Evolutionary conservation across 2,113 vertebrate species (phyloP).

Genomic region (Redunca redunca): DNA sequence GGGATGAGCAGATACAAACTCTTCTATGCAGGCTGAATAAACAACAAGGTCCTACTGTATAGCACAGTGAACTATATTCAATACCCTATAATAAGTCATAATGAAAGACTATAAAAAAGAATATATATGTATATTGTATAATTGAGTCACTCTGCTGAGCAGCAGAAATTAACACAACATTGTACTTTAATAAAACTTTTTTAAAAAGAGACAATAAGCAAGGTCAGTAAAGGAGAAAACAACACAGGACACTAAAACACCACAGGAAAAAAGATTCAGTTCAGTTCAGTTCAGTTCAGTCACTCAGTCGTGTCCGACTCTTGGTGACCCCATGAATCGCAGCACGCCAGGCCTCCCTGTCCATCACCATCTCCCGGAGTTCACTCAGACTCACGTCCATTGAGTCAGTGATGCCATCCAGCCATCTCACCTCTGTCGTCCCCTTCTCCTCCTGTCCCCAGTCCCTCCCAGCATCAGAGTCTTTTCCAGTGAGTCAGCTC

Average conservation of each 20-base stretch:
- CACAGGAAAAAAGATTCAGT: not conserved
- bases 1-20: not conserved
- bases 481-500: no score
- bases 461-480: no score
- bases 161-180: not conserved
- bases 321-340: accelerated
- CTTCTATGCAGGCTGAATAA: not conserved
- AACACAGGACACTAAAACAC: not conserved
- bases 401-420: no score
- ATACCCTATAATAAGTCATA: not conserved
- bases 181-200: not conserved
- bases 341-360: no score
- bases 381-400: no score
- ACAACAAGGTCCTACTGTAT: not conserved
- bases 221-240: not conserved
- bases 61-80: not conserved
- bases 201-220: not conserved
- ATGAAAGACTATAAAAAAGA: not conserved
- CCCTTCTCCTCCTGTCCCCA: no score
- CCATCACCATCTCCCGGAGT: no score
- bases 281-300: no score
- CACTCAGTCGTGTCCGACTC: accelerated
- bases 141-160: not conserved
- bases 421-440: no score
- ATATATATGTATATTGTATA: not conserved